Evolutionary conservation across 2,797 vertebrate genomes (phyloP).

Genomic region (Alauda arvensis): DNA sequence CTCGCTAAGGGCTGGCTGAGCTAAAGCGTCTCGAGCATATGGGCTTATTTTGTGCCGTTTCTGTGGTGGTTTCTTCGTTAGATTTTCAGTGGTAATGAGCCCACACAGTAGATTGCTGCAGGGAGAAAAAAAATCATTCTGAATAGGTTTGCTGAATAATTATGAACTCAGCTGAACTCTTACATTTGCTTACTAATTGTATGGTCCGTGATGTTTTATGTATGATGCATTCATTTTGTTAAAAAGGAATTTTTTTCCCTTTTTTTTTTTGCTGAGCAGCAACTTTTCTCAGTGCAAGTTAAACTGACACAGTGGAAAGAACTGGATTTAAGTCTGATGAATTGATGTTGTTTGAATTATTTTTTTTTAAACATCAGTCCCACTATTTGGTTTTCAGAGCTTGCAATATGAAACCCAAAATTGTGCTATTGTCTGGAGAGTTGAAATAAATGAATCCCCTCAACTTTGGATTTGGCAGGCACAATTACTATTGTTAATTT

Average conservation of each 20-base stretch:
- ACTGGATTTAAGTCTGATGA: conserved; percentile 19
- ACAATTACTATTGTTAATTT: conserved; percentile 58
- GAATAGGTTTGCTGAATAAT: conserved; percentile 63
- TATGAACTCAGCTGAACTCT: conserved; percentile 58
- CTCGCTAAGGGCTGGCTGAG: neutral
- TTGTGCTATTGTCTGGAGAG: conserved; percentile 37
- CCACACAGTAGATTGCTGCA: conserved; percentile 47
- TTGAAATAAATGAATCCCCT: conserved; percentile 14
- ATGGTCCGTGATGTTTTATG: conserved; percentile 26
- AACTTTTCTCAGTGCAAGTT: conserved; percentile 46
- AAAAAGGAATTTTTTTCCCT: neutral
- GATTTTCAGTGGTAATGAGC: conserved; percentile 49
- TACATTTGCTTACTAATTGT: conserved; percentile 60
- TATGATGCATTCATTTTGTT: conserved; percentile 46
- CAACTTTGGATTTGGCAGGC: conserved; percentile 44
- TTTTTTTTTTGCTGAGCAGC: conserved; percentile 37
- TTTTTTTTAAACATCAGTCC: neutral
- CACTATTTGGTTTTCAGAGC: conserved; percentile 53
- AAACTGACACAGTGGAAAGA: conserved; percentile 14
- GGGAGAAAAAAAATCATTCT: conserved; percentile 42
- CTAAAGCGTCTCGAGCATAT: neutral
- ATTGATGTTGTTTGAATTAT: conserved; percentile 26
- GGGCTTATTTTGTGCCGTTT: conserved; percentile 48
- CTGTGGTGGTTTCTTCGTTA: conserved; percentile 49
- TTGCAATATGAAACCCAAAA: conserved; percentile 58